Percentiles rank a stretch among this genome's conserved stretches.
phyloP scores from a whole-genome alignment of 2,113 vertebrate species.

The Shinisaurus crocodilurus region DNA sequence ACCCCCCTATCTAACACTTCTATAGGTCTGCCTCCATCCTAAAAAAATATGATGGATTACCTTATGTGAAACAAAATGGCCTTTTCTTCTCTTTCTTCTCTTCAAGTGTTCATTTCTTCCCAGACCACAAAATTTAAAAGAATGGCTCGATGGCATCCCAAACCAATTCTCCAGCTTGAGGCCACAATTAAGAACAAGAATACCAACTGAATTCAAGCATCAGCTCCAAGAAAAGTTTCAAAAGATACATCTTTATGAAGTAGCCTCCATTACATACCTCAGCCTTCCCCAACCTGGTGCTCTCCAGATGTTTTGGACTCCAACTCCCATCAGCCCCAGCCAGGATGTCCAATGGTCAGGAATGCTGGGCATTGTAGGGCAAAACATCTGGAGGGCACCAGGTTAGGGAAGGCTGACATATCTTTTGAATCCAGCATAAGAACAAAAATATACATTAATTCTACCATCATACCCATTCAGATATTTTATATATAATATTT shows the following conservation, averaged over 20 bases:
- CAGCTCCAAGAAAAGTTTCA: slow-evolving; percentile 41
- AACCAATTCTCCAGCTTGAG: not conserved
- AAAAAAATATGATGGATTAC: not conserved
- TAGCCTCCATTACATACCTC: too few relatives aligned
- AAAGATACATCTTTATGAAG: slow-evolving; percentile 2
- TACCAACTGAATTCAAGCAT: not conserved
- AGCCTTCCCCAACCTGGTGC: too few relatives aligned
- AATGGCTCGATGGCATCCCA: not conserved
- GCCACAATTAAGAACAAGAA: not conserved
- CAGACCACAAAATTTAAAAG: not conserved
- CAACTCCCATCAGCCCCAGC: too few relatives aligned
- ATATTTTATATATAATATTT: not conserved
- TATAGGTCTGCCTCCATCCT: not conserved
- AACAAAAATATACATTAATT: not conserved
- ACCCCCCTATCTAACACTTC: not conserved
- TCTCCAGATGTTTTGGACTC: too few relatives aligned
- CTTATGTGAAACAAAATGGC: not conserved
- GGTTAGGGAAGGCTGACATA: too few relatives aligned
- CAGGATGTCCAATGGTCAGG: too few relatives aligned
- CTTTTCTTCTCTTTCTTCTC: not conserved
- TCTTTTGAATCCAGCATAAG: too few relatives aligned
- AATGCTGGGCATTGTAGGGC: too few relatives aligned
- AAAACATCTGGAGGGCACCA: too few relatives aligned
- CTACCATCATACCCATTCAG: not conserved
- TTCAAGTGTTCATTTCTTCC: not conserved